Evolutionary conservation across 2,797 vertebrate genomes (phyloP).

Genomic region (Phyllotis vaccarum): DNA sequence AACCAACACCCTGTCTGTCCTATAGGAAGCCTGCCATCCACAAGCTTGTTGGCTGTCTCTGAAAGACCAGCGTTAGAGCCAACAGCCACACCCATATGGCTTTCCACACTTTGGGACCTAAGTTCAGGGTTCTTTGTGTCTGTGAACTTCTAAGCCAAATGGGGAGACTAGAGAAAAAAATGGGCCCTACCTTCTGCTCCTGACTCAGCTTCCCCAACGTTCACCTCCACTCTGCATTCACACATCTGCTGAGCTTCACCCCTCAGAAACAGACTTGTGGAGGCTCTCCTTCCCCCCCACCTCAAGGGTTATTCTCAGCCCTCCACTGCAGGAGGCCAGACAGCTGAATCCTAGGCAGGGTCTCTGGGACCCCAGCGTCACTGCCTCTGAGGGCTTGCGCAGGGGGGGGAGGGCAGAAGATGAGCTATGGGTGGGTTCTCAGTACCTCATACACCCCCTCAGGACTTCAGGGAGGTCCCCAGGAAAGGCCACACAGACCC

Average conservation of each 20-base stretch:
- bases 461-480: background rate
- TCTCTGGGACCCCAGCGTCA: too few species aligned
- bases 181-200: accelerated
- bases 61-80: background rate
- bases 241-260: background rate
- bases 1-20: background rate
- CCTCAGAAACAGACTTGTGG: background rate
- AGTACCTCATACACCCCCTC: too few species aligned
- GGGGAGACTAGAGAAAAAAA: background rate
- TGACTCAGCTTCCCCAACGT: background rate
- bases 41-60: background rate
- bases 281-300: background rate
- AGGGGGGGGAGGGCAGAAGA: background rate
- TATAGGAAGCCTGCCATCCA: too few species aligned
- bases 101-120: background rate
- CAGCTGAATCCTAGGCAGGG: background rate
- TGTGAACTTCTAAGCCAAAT: background rate
- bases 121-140: background rate
- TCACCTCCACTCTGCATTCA: accelerated
- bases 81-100: background rate
- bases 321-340: background rate
- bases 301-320: background rate
- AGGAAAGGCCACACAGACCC: background rate
- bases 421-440: background rate
- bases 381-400: background rate